A percentile compares a stretch with the other conserved stretches of the same genome.
Evolutionary conservation across 1,140 invertebrate genomes (phyloP).

Genomic region (Oedothorax gibbosus): DNA sequence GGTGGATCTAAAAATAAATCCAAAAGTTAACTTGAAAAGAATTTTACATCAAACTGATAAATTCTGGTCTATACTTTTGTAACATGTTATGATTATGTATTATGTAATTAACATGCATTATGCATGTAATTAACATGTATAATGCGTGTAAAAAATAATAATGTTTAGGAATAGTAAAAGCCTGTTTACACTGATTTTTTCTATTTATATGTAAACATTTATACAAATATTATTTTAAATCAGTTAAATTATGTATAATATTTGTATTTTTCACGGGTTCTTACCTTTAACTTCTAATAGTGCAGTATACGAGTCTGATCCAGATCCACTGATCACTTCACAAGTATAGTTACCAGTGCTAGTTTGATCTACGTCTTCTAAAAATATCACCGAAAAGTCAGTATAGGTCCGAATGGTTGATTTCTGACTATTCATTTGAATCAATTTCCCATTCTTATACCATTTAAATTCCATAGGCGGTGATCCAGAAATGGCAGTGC

Average conservation of each 20-base stretch:
- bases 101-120: too few species aligned
- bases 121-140: too few species aligned
- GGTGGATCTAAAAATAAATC: slow-evolving; percentile 68
- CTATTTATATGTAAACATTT: neutral
- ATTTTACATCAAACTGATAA: too few species aligned
- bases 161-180: neutral
- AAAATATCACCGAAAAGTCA: slow-evolving; percentile 54
- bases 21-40: too few species aligned
- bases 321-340: slow-evolving; percentile 76
- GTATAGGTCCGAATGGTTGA: neutral
- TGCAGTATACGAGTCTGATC: slow-evolving; percentile 74
- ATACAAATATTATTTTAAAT: neutral
- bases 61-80: too few species aligned
- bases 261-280: neutral
- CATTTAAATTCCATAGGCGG: slow-evolving; percentile 54
- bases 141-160: too few species aligned
- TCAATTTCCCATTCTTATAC: slow-evolving; percentile 42
- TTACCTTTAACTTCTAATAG: slow-evolving; percentile 80
- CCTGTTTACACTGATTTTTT: neutral
- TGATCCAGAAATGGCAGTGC: slow-evolving; percentile 50
- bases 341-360: slow-evolving; percentile 65
- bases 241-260: neutral
- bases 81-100: too few species aligned
- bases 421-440: slow-evolving; percentile 22
- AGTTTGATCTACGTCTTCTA: slow-evolving; percentile 41